Evolutionary conservation across 2,888 invertebrate genomes (phyloP), one percentile per base, ranked within the genome.

Genomic region (Limnephilus marmoratus): DNA sequence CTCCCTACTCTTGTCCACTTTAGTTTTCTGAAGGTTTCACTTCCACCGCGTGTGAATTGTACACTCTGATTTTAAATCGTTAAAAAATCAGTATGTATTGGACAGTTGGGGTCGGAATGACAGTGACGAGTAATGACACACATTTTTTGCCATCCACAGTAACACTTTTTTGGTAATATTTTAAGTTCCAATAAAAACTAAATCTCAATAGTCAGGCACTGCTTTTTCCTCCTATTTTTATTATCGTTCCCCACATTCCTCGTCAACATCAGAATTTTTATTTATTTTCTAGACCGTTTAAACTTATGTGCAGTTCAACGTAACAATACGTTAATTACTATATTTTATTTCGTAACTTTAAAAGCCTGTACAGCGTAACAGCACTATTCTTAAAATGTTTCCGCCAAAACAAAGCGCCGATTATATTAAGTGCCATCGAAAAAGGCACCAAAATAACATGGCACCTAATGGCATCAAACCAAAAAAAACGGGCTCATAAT

Each of bases 401-500:
- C 87, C 81, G 45, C 90, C 34, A 90, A 90, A 90, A 81, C 80
- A 90, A 90, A 90, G 81, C 12, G 90, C 90, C 90, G 90, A 90
- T 81, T n/a, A 83, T 68, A 49, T 83, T 83, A 90, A 90, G 90
- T 83, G 82, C 49, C 83, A 83, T 82, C 83, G 80, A 81, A 90
- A 80, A 90, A 90, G 34, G 80, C n/a, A 90, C 81, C 29, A 90
- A 49, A 45, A 41, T 49, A 83, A 68, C 85, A 85, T 81, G 86
- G 81, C 81, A 87, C 81, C 86, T 91, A 91, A 91, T 91, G 87
- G 91, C 45, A 41, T 82, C 49, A 89, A 90, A 83, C 41, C 53
- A 82, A 91, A 91, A 91, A 91, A 91, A 92, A 91, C 86, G 68
- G n/a, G 29, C 81, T 81, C 53, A 88, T 87, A 92, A 92, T 92